phyloP scores from a whole-genome alignment of 2,797 vertebrate genomes.

The Caiman crocodilus region DNA sequence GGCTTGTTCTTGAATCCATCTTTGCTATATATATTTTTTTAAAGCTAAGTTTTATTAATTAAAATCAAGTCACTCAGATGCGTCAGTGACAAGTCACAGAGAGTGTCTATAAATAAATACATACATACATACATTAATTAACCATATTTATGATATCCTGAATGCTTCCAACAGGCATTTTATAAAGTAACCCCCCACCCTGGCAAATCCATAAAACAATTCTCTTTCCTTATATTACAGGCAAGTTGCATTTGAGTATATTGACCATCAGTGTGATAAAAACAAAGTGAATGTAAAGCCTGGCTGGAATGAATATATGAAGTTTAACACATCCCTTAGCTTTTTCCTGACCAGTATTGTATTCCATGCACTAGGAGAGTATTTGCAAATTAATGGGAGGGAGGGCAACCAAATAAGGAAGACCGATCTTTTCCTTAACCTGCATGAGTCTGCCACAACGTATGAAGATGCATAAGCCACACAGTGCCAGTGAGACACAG shows the following conservation, averaged over 20 bases:
- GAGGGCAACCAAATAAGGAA: constrained; percentile 40
- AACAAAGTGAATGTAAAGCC: neutral
- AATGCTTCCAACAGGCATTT: constrained; percentile 56
- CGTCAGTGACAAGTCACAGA: constrained; percentile 50
- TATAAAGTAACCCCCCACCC: constrained; percentile 54
- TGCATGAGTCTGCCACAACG: neutral
- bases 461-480: constrained; percentile 47
- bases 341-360: constrained; percentile 48
- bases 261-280: constrained; percentile 61
- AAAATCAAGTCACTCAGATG: constrained; percentile 70
- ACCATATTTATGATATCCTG: constrained; percentile 75
- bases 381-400: neutral
- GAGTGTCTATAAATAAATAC: constrained; percentile 58
- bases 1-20: neutral
- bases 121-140: constrained; percentile 66
- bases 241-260: constrained; percentile 49
- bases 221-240: constrained; percentile 41
- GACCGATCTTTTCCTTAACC: constrained; percentile 30
- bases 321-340: constrained; percentile 15
- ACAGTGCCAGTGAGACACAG: constrained; percentile 43
- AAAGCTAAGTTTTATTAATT: constrained; percentile 73
- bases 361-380: neutral
- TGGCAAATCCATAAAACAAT: constrained; percentile 63
- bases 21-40: constrained; percentile 64
- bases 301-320: constrained; percentile 47